Evolutionary conservation across 2,888 invertebrate species (phyloP).

Genomic region (Gnatocerus cornutus): DNA sequence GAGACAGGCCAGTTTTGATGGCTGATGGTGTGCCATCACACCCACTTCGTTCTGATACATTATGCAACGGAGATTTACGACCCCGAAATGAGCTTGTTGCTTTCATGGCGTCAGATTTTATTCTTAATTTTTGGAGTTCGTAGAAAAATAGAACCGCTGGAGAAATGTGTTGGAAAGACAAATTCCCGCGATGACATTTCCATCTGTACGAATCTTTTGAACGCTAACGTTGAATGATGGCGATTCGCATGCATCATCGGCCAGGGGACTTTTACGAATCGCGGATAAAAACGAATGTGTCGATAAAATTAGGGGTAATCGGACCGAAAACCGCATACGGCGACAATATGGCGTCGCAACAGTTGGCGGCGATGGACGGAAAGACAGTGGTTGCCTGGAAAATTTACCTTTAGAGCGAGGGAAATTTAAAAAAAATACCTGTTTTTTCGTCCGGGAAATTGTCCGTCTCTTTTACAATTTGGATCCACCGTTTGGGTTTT

Average conservation of each 20-base stretch:
- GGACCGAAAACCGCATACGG: slow-evolving; percentile 1
- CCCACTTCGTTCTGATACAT: slow-evolving; percentile 29
- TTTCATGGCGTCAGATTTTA: background rate
- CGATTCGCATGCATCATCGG: slow-evolving; percentile 60
- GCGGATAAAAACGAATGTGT: slow-evolving; percentile 20
- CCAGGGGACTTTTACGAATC: slow-evolving; percentile 42
- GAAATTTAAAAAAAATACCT: too few relatives aligned
- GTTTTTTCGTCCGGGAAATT: too few relatives aligned
- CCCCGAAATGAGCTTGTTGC: slow-evolving; percentile 27
- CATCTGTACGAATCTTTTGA: slow-evolving; percentile 63
- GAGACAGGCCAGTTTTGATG: slow-evolving; percentile 29
- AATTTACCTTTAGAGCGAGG: too few relatives aligned
- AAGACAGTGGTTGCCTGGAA: too few relatives aligned
- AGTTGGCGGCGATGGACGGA: background rate
- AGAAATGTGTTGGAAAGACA: slow-evolving; percentile 63
- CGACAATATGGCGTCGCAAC: background rate
- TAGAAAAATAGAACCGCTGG: slow-evolving; percentile 57
- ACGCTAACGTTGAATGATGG: slow-evolving; percentile 60
- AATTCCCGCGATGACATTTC: slow-evolving; percentile 64
- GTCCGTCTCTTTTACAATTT: too few relatives aligned
- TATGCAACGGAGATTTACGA: slow-evolving; percentile 26
- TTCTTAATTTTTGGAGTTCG: too few relatives aligned
- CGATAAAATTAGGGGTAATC: slow-evolving; percentile 18
- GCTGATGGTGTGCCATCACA: slow-evolving; percentile 17
- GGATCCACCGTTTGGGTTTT: background rate